Conservation (phyloP, 2,797 vertebrate species). For the Stomatorhinus walkeri region DNA sequence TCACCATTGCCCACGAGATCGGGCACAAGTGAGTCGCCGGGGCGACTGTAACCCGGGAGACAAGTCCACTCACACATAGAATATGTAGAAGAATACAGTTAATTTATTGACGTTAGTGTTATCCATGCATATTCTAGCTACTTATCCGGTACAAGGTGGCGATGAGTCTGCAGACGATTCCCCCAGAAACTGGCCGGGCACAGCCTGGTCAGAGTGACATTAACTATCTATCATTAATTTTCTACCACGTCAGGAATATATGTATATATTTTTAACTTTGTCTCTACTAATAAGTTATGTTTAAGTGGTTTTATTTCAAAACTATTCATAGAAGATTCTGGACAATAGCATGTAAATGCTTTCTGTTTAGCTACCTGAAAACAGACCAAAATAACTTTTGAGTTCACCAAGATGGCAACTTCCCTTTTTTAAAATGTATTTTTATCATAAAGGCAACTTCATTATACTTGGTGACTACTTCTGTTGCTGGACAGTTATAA, state of each 20-base stretch:
- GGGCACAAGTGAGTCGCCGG: slow-evolving; percentile 96
- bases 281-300: not conserved
- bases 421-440: slow-evolving; percentile 43
- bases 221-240: not conserved
- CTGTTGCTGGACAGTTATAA: slow-evolving; percentile 60
- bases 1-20: slow-evolving; percentile 98
- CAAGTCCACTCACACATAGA: not conserved
- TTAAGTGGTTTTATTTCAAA: not conserved
- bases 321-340: not conserved
- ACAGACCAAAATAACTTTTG: slow-evolving; percentile 28
- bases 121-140: not conserved
- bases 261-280: not conserved
- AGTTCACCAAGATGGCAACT: slow-evolving; percentile 55
- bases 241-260: not conserved
- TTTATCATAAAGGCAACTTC: slow-evolving; percentile 43
- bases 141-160: not conserved
- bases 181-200: not conserved
- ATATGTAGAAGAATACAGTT: not conserved
- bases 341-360: not conserved
- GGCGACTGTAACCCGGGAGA: slow-evolving; percentile 15
- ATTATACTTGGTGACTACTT: slow-evolving; percentile 62
- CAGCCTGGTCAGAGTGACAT: not conserved
- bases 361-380: slow-evolving; percentile 3
- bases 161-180: not conserved
- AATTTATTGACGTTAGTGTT: not conserved